phyloP scores from a whole-genome alignment of 35 echinoderm and acorn worm genomes.

The Eucidaris tribuloides region DNA sequence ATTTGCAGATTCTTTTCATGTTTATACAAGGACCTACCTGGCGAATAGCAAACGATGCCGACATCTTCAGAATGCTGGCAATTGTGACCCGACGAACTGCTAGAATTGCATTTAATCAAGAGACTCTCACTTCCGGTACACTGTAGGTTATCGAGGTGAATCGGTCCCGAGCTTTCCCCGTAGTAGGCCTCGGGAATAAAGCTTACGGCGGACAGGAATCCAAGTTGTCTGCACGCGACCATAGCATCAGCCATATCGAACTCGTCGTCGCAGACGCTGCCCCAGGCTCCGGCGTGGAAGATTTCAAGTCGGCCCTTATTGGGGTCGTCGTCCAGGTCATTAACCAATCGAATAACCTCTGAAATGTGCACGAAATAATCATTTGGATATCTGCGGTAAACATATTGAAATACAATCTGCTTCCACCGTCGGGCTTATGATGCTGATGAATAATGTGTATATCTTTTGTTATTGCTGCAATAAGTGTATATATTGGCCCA shows the following conservation, averaged over 20 bases:
- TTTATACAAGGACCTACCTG: too few species aligned
- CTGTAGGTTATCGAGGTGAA: slow-evolving; percentile 34
- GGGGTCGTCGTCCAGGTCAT: not conserved
- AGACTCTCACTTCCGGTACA: slow-evolving; percentile 20
- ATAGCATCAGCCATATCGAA: slow-evolving; percentile 38
- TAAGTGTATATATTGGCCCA: too few species aligned
- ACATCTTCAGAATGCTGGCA: slow-evolving; percentile 8
- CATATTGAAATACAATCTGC: too few species aligned
- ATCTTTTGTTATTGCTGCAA: too few species aligned
- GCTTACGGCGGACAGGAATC: slow-evolving; percentile 15
- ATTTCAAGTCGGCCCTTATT: slow-evolving; percentile 52
- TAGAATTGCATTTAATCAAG: slow-evolving; percentile 1
- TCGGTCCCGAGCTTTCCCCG: slow-evolving; percentile 11
- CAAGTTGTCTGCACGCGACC: slow-evolving; percentile 54
- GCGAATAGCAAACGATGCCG: slow-evolving; percentile 14
- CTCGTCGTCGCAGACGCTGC: slow-evolving; percentile 47
- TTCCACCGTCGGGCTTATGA: too few species aligned
- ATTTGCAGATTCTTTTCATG: too few species aligned
- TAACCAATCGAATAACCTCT: slow-evolving; percentile 11
- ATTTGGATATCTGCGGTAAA: too few species aligned
- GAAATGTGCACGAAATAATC: too few species aligned
- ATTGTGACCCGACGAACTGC: not conserved
- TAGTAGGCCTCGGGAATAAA: slow-evolving; percentile 19
- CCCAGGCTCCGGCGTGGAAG: slow-evolving; percentile 43
- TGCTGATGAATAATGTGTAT: too few species aligned